These are phyloP conservation scores for Synodontis membranacea DNA, from an alignment of 2,113 vertebrate species.

Conservation along the genomic window DNA sequence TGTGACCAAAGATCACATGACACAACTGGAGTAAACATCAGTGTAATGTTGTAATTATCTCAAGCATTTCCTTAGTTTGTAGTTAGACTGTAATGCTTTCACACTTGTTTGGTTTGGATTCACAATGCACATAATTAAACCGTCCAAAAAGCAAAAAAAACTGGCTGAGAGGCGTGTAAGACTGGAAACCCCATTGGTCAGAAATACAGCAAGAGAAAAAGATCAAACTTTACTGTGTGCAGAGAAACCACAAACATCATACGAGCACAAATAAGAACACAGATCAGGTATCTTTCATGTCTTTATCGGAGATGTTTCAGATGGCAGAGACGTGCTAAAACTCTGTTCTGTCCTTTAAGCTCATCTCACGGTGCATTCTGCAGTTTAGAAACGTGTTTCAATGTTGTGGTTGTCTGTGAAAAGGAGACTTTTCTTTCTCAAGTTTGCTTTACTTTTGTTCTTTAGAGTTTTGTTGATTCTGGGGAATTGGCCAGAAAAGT, in stretches of 20 bases:
- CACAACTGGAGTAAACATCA: slow-evolving; percentile 6
- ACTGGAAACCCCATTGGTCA: too few relatives aligned
- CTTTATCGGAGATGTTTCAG: slow-evolving; percentile 2
- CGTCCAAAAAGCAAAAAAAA: background rate
- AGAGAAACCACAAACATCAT: background rate
- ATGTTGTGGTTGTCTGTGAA: background rate
- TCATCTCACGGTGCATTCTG: background rate
- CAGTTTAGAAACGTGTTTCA: slow-evolving; percentile 17
- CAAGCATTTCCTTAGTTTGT: background rate
- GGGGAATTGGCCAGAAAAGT: slow-evolving; percentile 63
- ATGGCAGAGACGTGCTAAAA: background rate
- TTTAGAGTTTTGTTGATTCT: slow-evolving; percentile 64
- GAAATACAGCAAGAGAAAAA: background rate
- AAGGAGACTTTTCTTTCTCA: slow-evolving; percentile 54
- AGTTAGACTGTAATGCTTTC: background rate
- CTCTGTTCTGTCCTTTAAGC: background rate
- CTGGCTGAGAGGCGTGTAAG: too few relatives aligned
- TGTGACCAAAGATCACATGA: background rate
- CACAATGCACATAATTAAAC: background rate
- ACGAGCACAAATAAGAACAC: background rate
- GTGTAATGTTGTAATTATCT: background rate
- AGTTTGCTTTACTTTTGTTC: slow-evolving; percentile 64
- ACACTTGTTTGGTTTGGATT: background rate
- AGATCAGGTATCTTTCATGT: background rate
- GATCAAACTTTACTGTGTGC: background rate